Evolutionary conservation across 2,888 invertebrate species (phyloP), one percentile per base, ranked within the genome.

Genomic region (Magallana nippona): DNA sequence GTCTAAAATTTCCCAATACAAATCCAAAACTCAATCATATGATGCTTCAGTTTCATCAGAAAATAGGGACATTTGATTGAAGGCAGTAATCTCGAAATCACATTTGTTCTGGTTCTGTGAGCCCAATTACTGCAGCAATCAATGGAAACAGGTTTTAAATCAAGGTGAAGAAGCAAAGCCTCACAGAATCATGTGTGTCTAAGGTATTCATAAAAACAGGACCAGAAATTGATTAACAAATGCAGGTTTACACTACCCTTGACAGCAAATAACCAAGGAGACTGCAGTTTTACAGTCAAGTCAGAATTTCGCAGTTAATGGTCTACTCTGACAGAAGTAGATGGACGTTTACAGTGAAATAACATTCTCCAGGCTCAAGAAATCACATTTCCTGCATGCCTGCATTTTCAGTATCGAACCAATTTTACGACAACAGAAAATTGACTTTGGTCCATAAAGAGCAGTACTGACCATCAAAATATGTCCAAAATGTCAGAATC

Each of bases 381-480:
- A 71, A 71, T 71, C 22, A 71, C 71, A 71, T 71, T 71, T 71
- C 71, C 71, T 71, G 71, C 71, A 71, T 71, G 27, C 71, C 13
- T 71, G 71, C 22, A 27, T 32, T 71, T 71, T 32, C 71, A 71
- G 15, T 22, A 71, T 32, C 71, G 32, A 71, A 71, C 71, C 22
- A 32, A 32, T 27, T 71, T 71, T 71, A 71, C 8, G 71, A 71
- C 32, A 32, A 32, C 71, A 71, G 71, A 71, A 71, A 71, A 71
- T 71, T 71, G 71, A 71, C 71, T 71, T 13, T 11, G 27, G 71
- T 71, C 71, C 13, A 71, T 71, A 71, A 71, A 71, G 22, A 71
- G 32, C 71, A 71, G 27, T 71, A 71, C 71, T 71, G 71, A 71
- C 71, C 71, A 71, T 71, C 71, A 71, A 71, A 71, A 71, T 15